Percentiles rank a stretch among this genome's conserved stretches.
These are phyloP conservation scores for Smittia aterrima DNA, from an alignment of 2,888 invertebrate genomes.

Conservation along the genomic window DNA sequence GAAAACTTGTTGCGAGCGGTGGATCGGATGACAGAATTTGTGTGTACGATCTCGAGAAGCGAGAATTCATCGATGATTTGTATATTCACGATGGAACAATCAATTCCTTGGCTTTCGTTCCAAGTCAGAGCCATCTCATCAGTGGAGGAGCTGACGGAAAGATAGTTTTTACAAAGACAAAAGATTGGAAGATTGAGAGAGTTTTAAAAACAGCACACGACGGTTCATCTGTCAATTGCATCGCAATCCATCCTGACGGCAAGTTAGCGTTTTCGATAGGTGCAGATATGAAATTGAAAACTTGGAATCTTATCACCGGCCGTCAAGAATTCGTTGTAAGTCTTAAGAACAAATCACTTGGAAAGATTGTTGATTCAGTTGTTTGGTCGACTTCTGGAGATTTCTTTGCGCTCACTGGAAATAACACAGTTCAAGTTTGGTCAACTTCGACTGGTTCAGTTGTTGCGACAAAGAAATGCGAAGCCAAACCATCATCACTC, in stretches of 20 bases:
- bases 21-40: slow-evolving; percentile 86
- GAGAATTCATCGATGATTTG: slow-evolving; percentile 62
- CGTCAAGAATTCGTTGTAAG: slow-evolving; percentile 88
- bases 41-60: slow-evolving; percentile 75
- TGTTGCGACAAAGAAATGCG: slow-evolving; percentile 64
- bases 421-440: slow-evolving; percentile 75
- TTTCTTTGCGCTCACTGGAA: slow-evolving; percentile 72
- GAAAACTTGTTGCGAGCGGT: slow-evolving; percentile 78
- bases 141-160: slow-evolving; percentile 83
- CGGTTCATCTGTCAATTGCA: slow-evolving; percentile 68
- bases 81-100: slow-evolving; percentile 73
- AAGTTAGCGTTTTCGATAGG: slow-evolving; percentile 86
- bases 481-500: slow-evolving; percentile 67
- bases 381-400: slow-evolving; percentile 76
- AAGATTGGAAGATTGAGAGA: slow-evolving; percentile 84
- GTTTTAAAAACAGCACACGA: slow-evolving; percentile 80
- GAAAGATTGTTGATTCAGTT: slow-evolving; percentile 53
- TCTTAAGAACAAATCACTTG: slow-evolving; percentile 64
- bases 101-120: slow-evolving; percentile 73
- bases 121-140: slow-evolving; percentile 73
- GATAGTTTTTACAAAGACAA: slow-evolving; percentile 75
- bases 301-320: slow-evolving; percentile 94
- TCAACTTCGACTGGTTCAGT: slow-evolving; percentile 74
- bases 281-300: slow-evolving; percentile 76
- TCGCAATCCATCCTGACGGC: slow-evolving; percentile 85